These are phyloP conservation scores for Clupea harengus DNA, from an alignment of 2,113 vertebrate species.

Conservation along the genomic window DNA sequence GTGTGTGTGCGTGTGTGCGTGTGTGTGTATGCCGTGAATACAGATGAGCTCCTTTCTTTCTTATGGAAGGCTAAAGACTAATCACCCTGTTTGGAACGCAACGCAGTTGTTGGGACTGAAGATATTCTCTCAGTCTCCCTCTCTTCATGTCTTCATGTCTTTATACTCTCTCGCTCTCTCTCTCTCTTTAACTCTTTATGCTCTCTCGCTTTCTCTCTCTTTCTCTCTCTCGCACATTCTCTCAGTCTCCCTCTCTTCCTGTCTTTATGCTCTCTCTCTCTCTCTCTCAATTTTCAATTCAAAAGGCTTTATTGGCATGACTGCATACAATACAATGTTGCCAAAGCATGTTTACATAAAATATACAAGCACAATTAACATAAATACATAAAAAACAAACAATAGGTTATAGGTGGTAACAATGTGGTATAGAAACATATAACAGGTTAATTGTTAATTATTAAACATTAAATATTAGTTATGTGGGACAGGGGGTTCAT, in stretches of 20 bases:
- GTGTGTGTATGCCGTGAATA: constrained; percentile 59
- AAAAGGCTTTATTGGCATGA: too few relatives aligned
- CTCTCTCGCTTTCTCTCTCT: background rate
- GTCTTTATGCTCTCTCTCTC: too few relatives aligned
- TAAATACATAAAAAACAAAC: too few relatives aligned
- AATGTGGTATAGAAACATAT: too few relatives aligned
- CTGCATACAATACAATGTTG: too few relatives aligned
- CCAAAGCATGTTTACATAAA: too few relatives aligned
- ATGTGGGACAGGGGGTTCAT: too few relatives aligned
- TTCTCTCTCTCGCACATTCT: background rate
- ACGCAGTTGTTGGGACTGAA: constrained; percentile 43
- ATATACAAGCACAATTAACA: too few relatives aligned
- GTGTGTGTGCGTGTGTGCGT: constrained; percentile 39
- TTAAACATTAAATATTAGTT: too few relatives aligned
- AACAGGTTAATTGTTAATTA: too few relatives aligned
- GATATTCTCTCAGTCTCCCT: constrained; percentile 29
- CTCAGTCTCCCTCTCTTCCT: constrained; percentile 46
- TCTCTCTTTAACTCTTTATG: constrained; percentile 18
- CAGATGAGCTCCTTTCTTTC: constrained; percentile 61
- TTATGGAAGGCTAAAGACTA: constrained; percentile 59
- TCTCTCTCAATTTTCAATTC: too few relatives aligned
- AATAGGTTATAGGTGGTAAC: too few relatives aligned
- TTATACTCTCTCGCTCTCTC: constrained; percentile 40
- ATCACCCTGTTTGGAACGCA: constrained; percentile 53
- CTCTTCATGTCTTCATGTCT: constrained; percentile 18